Conservation (phyloP, 2,797 vertebrate species). For the Gila robusta region DNA sequence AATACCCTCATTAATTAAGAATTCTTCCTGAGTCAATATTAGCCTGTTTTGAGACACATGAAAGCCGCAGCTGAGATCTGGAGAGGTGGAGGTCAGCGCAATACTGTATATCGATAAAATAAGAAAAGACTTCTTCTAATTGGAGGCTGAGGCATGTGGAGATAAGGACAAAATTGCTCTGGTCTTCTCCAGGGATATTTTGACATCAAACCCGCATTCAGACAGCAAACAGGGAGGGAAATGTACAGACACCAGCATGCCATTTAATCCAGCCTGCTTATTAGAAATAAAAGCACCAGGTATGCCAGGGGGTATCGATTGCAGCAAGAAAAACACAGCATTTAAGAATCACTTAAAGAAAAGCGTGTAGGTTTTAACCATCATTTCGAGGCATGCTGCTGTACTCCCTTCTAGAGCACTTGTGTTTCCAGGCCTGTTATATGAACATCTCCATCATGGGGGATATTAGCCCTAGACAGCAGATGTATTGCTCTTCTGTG, state of each 20-base stretch:
- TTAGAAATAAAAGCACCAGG: constrained; percentile 29
- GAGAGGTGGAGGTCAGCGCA: constrained; percentile 4
- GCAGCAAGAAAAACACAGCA: constrained; percentile 4
- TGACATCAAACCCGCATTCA: constrained; percentile 14
- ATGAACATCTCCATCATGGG: constrained; percentile 47
- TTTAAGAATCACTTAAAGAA: constrained; percentile 20
- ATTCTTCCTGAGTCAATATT: constrained; percentile 26
- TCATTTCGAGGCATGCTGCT: neutral
- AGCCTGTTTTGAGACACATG: constrained; percentile 12
- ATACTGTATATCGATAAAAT: neutral
- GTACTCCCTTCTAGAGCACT: constrained; percentile 11
- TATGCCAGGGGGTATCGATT: constrained; percentile 1
- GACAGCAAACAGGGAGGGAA: constrained; percentile 21
- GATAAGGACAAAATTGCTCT: constrained; percentile 26
- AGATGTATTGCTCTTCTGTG: constrained; percentile 71
- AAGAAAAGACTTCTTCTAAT: constrained; percentile 19
- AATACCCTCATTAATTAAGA: constrained; percentile 25
- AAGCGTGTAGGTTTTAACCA: constrained; percentile 8
- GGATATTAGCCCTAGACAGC: constrained; percentile 67
- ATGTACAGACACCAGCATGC: neutral
- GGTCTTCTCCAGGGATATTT: constrained; percentile 40
- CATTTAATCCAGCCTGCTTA: constrained; percentile 25
- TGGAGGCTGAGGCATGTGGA: neutral
- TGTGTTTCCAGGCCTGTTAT: constrained; percentile 27
- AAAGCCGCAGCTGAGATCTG: constrained; percentile 16